A percentile compares a stretch with the other conserved stretches of the same genome.
Conservation (phyloP, 2,113 vertebrate genomes). For the Cricetomys ansorgei region DNA sequence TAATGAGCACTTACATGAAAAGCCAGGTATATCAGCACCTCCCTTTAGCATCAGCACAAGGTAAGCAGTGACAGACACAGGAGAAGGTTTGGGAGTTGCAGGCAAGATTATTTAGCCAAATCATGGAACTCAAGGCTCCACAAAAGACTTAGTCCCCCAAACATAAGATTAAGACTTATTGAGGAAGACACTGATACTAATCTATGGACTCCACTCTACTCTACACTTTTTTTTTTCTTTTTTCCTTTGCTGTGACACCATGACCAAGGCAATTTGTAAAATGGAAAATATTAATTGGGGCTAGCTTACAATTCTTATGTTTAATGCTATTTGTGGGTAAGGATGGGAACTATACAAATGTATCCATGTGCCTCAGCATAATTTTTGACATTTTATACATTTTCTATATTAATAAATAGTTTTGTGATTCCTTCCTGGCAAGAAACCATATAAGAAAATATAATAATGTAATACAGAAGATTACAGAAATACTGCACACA, state of each 20-base stretch:
- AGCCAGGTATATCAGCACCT: accelerated
- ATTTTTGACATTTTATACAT: not conserved
- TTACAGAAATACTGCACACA: not conserved
- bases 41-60: not conserved
- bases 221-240: no score
- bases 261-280: no score
- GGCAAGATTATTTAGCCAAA: accelerated
- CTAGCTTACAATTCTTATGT: no score
- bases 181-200: not conserved
- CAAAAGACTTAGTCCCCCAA: not conserved
- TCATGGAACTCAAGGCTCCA: not conserved
- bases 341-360: not conserved
- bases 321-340: not conserved
- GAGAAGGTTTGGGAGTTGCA: not conserved
- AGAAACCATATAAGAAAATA: not conserved
- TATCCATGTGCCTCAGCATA: not conserved
- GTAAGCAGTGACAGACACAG: no score
- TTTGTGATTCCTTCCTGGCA: not conserved
- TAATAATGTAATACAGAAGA: not conserved
- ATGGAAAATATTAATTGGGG: no score
- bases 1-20: no score
- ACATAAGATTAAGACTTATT: no score
- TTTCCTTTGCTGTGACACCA: no score
- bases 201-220: not conserved
- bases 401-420: not conserved